Conservation (phyloP, 1,140 invertebrate species). For the Zaprionus kolodkinae region DNA sequence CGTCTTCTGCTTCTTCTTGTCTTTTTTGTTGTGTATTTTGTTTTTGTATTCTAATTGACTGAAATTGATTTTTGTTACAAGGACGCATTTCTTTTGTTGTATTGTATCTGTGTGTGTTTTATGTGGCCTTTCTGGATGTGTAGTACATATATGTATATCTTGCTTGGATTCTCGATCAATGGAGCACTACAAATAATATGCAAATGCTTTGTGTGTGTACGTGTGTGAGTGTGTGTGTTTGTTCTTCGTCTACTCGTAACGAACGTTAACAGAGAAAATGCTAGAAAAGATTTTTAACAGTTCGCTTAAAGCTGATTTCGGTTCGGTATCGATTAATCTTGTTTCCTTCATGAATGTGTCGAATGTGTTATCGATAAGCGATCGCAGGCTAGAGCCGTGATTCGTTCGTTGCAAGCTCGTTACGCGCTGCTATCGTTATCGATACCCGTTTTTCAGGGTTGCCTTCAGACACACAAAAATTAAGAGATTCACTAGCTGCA, state of each 20-base stretch:
- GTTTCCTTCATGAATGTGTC: too few relatives aligned
- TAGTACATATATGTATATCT: conserved; percentile 13
- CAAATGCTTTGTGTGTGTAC: not conserved
- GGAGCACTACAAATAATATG: conserved; percentile 62
- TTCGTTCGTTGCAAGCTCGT: not conserved
- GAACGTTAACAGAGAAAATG: conserved; percentile 66
- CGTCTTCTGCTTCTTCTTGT: conserved; percentile 26
- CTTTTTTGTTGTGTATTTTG: conserved; percentile 33
- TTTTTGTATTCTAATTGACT: conserved; percentile 71
- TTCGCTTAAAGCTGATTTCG: conserved; percentile 72
- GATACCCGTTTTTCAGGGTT: not conserved
- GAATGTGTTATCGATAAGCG: conserved; percentile 9
- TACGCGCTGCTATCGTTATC: not conserved
- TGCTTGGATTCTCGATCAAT: conserved; percentile 17
- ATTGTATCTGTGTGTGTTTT: conserved; percentile 30
- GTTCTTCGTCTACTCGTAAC: conserved; percentile 52
- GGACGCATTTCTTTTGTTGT: conserved; percentile 70
- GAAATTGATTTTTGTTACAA: conserved; percentile 83
- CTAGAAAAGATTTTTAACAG: conserved; percentile 69
- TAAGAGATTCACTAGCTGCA: not conserved
- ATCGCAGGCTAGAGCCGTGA: not conserved
- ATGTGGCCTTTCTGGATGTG: conserved; percentile 47
- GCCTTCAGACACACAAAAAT: not conserved
- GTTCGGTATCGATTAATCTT: not conserved
- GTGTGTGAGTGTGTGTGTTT: not conserved